Base-by-base conservation (phyloP, 1,140 invertebrate genomes). In the Adoxophyes honmai region DNA sequence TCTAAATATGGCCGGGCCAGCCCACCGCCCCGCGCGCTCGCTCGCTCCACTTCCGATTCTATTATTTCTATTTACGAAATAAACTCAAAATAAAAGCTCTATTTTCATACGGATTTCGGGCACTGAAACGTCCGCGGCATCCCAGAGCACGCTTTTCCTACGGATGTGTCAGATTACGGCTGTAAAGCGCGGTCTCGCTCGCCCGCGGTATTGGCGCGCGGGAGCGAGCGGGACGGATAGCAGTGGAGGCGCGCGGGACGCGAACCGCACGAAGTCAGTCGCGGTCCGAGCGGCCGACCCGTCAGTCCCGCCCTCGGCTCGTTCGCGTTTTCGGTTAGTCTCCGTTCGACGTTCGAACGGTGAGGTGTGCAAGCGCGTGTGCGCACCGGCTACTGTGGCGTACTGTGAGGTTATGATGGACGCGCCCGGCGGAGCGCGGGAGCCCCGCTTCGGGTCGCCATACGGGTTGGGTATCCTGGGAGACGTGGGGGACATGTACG, bases 371-470 rank as follows among this genome's bases (percentile, higher is more conserved):
- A 65, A 75, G 83, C 84, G 84, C 83, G 68, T 80, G 69, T 64
- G 86, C 80, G 78, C 82, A 86, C 85, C 74, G 75, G 78, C 90
- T 90, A 91, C 88, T 89, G 90, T 91, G 90, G 90, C 91, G 89
- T 91, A 91, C 89, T 91, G 90, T 89, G 91, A 91, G 82, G 89
- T 91, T 71, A 91, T 91, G 87, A 94, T 94, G 93, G 93, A 94
- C 91, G 92, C 92, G 83, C 93, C 94, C 90, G 93, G 93, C 88
- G 94, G 94, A 91, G 93, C 93, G 90, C 92, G 94, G 91, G 94
- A 95, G 92, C 93, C 94, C 93, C 94, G 94, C 82, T 95, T 95
- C 89, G 94, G 93, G 90, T 92, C 95, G 90, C 93, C 93, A 81
- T 96, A 95, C 90, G 93, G 93, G 82, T 95, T 96, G 93, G 94